Percentiles rank a stretch among this genome's conserved stretches.
Evolutionary conservation across 2,797 vertebrate species (phyloP).

Genomic region (Chloroceryle amazona): DNA sequence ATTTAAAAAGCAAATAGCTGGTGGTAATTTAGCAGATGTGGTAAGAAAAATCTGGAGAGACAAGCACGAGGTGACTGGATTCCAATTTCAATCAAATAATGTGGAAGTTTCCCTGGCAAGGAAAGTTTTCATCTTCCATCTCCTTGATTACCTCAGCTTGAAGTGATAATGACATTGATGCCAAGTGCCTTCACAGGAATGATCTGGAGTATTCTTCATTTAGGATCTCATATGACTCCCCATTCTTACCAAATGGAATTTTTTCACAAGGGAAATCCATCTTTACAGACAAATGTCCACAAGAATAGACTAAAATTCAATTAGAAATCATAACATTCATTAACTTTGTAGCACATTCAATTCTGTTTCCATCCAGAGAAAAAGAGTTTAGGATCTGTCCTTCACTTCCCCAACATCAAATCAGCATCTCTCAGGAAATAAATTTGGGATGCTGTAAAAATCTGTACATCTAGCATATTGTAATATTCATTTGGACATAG

Average conservation of each 20-base stretch:
- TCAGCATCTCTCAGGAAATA: not conserved
- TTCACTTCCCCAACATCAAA: not conserved
- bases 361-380: not conserved
- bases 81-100: conserved; percentile 27
- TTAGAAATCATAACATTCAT: not conserved
- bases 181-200: not conserved
- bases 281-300: not conserved
- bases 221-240: not conserved
- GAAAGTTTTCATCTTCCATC: not conserved
- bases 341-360: not conserved
- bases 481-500: not conserved
- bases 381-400: not conserved
- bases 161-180: not conserved
- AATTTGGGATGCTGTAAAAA: not conserved
- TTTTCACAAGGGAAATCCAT: not conserved
- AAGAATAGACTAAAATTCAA: not conserved
- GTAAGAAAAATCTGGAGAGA: conserved; percentile 35
- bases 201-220: not conserved
- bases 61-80: conserved; percentile 11
- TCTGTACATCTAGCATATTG: not conserved
- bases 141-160: conserved; percentile 20
- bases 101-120: not conserved
- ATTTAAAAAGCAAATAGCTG: conserved; percentile 70
- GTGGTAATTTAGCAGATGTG: conserved; percentile 69
- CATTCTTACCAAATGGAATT: not conserved